Conservation (phyloP, 2,888 invertebrate species). For the Teleogryllus oceanicus region DNA sequence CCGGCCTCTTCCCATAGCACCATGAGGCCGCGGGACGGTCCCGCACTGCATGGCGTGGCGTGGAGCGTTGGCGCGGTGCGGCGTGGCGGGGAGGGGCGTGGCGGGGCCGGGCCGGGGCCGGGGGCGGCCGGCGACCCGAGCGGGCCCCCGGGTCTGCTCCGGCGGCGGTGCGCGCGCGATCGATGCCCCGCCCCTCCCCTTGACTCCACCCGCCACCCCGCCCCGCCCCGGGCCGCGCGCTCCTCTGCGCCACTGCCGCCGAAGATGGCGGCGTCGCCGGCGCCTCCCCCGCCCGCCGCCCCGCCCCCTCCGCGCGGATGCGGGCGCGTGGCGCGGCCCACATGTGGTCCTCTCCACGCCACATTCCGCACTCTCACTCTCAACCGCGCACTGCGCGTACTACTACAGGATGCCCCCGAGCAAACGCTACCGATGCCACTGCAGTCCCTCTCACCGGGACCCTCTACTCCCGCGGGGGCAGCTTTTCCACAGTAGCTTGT, state of each 20-base stretch:
- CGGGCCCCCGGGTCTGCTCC: constrained; percentile 19
- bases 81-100: neutral
- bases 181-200: neutral
- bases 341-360: neutral
- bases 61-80: too few relatives aligned
- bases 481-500: too few relatives aligned
- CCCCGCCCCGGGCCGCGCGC: neutral
- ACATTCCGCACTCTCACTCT: too few relatives aligned
- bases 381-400: too few relatives aligned
- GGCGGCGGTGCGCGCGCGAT: constrained; percentile 23
- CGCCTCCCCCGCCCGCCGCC: neutral
- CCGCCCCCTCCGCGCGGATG: constrained; percentile 3
- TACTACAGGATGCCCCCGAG: too few relatives aligned
- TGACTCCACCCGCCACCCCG: neutral
- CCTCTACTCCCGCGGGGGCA: too few relatives aligned
- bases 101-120: constrained; percentile 31
- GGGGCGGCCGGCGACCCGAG: constrained; percentile 33
- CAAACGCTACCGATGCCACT: too few relatives aligned
- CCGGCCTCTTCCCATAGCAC: too few relatives aligned
- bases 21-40: too few relatives aligned
- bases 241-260: neutral
- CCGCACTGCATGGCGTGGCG: too few relatives aligned
- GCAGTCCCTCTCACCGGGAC: too few relatives aligned
- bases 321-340: neutral
- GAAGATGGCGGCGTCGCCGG: neutral